These are phyloP conservation scores for Sabatieria punctata DNA, from an alignment of 2,888 invertebrate genomes.

Conservation along the genomic window DNA sequence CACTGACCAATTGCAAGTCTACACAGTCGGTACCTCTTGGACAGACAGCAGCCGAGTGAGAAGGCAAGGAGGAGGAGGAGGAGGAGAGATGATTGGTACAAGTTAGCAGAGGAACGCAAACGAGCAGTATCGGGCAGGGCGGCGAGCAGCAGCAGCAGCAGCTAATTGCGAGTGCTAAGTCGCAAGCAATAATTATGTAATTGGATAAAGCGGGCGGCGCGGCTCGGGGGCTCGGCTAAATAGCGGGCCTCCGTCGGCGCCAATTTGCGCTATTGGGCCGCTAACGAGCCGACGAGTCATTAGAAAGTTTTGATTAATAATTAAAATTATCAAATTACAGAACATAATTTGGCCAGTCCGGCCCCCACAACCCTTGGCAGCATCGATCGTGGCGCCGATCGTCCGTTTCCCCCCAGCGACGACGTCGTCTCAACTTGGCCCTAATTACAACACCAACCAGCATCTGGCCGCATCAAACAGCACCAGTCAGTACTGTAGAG, in stretches of 20 bases:
- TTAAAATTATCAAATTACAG: conserved; percentile 9
- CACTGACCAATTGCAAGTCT: too few relatives aligned
- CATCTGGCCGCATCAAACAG: too few relatives aligned
- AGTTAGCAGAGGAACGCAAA: too few relatives aligned
- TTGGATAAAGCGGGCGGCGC: conserved; percentile 3
- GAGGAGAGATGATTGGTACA: too few relatives aligned
- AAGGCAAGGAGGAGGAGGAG: not conserved
- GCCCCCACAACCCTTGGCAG: not conserved
- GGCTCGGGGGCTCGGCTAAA: not conserved
- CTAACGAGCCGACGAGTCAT: conserved; percentile 7
- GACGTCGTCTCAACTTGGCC: too few relatives aligned
- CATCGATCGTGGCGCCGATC: too few relatives aligned
- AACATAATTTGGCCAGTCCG: conserved; percentile 2
- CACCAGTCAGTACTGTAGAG: too few relatives aligned
- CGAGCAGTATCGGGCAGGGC: not conserved
- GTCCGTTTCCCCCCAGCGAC: too few relatives aligned
- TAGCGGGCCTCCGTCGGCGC: not conserved
- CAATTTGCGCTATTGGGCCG: not conserved
- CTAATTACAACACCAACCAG: too few relatives aligned
- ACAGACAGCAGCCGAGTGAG: not conserved
- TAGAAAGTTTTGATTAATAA: conserved; percentile 9
- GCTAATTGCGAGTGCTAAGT: not conserved
- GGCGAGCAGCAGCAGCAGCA: not conserved
- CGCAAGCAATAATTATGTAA: conserved; percentile 6
- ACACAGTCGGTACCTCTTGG: not conserved